phyloP scores from a whole-genome alignment of 2,888 invertebrate species.

The Eulithis prunata region DNA sequence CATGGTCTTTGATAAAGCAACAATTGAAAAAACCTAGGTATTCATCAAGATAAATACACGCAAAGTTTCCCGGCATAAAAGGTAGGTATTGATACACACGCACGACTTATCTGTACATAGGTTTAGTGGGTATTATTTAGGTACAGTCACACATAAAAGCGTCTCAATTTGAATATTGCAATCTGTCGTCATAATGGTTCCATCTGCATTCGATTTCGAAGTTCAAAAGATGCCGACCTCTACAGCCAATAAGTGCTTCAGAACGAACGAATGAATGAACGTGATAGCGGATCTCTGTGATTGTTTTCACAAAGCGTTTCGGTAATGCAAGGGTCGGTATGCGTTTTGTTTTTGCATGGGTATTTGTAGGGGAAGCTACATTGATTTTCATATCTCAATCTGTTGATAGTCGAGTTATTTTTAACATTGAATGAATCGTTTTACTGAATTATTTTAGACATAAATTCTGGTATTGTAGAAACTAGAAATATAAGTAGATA shows the following conservation, averaged over 20 bases:
- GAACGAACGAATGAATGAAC: conserved; percentile 67
- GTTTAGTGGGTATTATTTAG: background rate
- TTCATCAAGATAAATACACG: no score
- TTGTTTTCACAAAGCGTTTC: conserved; percentile 63
- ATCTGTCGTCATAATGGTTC: conserved; percentile 44
- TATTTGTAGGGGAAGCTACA: conserved; percentile 18
- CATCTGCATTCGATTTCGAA: conserved; percentile 54
- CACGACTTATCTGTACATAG: background rate
- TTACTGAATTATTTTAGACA: no score
- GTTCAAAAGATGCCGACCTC: conserved; percentile 66
- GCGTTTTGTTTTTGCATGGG: conserved; percentile 46
- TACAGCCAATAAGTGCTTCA: conserved; percentile 74
- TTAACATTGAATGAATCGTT: background rate
- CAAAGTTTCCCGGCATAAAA: no score
- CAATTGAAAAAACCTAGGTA: no score
- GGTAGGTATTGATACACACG: no score
- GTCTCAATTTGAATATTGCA: conserved; percentile 48
- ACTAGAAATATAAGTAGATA: no score
- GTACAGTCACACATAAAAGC: conserved; percentile 25
- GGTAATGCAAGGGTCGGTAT: conserved; percentile 71
- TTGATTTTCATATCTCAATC: conserved; percentile 16
- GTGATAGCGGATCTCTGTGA: conserved; percentile 77
- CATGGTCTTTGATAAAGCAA: no score
- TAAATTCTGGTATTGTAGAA: no score
- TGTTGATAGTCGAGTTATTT: conserved; percentile 1